Evolutionary conservation across 1,140 invertebrate species (phyloP).

Genomic region (Heliconius himera): DNA sequence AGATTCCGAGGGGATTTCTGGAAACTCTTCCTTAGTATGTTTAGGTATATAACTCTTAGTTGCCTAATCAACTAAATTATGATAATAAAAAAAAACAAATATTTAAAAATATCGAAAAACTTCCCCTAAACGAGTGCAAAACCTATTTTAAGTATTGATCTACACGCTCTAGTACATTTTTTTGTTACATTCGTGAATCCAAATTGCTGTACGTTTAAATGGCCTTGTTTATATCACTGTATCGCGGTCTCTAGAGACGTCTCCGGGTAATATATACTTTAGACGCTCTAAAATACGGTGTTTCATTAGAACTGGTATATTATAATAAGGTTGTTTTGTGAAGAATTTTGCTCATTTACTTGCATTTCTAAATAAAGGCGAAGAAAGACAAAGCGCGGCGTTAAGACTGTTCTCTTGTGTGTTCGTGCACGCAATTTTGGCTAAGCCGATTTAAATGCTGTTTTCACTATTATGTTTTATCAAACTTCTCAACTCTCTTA

Average conservation of each 20-base stretch:
- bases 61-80: too few relatives aligned
- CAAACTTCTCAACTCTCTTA: too few relatives aligned
- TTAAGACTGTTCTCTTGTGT: too few relatives aligned
- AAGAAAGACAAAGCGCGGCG: neutral
- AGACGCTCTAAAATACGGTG: neutral
- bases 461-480: too few relatives aligned
- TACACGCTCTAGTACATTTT: neutral
- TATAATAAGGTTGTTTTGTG: neutral
- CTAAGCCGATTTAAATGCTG: too few relatives aligned
- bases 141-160: neutral
- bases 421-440: too few relatives aligned
- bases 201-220: neutral
- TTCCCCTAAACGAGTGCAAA: neutral
- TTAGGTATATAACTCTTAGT: too few relatives aligned
- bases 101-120: neutral
- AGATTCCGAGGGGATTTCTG: too few relatives aligned
- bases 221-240: neutral
- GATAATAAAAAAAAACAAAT: neutral
- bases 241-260: neutral
- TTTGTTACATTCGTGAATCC: neutral
- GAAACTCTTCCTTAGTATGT: too few relatives aligned
- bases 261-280: neutral
- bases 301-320: neutral
- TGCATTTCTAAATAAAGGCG: neutral
- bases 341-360: neutral